Evolutionary conservation across 2,113 vertebrate genomes (phyloP), one percentile per base, ranked within the genome.

Genomic region (Sander lucioperca): DNA sequence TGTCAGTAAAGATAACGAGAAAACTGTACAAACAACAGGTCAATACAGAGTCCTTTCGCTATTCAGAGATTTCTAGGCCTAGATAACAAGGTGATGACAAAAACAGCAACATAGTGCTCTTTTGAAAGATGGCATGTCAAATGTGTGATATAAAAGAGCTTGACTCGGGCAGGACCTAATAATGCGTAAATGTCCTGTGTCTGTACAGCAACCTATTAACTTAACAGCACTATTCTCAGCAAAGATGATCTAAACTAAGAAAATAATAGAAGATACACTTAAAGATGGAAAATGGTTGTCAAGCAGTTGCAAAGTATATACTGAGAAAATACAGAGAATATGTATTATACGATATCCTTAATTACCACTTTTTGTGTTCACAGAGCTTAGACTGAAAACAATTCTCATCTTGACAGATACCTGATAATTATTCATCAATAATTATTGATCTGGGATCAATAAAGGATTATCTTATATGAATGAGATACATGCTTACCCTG

Each of bases 401-500:
- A 18, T 10, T 21, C 16, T 66, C 27, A n/a, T 16, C 18, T 36
- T 39, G 11, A 21, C 4, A 68, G 18, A 51, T 13, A 39, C 1
- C 8, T 39, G 36, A 10, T 39, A 39, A 39, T 2, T 39, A 39
- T 39, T 39, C 36, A 39, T 39, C 36, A 39, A 39, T 39, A 39
- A 39, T 39, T 39, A 9, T 39, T 39, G 39, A 39, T 39, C 39
- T 10, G 39, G 39, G 39, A 43, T 43, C 39, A 43, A 10, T 43
- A 43, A 10, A 43, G 9, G 39, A 43, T 43, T 11, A 43, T 43
- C 39, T 43, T 43, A 43, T 11, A 33, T 25, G 21, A 74, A 57
- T 71, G n/a, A 48, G 15, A 67, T 19, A 7, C 33, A 66, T 45
- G 54, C 82, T 83, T 94, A 97, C 97, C 97, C 97, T 65, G 97